A percentile compares a stretch with the other conserved stretches of the same genome.
These are phyloP conservation scores for cattle (Bos taurus) DNA, from an alignment of 2,113 vertebrate genomes.

Conservation along the genomic window DNA sequence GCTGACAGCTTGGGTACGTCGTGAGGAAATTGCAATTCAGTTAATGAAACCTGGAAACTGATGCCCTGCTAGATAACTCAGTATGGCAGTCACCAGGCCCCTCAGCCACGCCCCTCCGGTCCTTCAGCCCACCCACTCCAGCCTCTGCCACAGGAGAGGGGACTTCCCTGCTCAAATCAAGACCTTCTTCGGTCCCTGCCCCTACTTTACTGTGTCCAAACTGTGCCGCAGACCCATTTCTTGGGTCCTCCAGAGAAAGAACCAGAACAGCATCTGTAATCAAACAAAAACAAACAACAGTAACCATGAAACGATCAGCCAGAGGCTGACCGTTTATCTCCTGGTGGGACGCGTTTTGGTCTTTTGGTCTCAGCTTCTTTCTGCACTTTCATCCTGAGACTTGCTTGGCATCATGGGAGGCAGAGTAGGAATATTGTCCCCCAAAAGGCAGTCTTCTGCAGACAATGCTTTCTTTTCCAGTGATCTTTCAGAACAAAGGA, in stretches of 20 bases:
- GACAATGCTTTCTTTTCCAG: constrained; percentile 90
- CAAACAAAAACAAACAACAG: neutral
- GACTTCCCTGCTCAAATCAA: neutral
- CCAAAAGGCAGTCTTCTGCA: constrained; percentile 72
- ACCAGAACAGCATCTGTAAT: neutral
- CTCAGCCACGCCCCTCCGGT: rapidly evolving
- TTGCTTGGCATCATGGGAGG: neutral
- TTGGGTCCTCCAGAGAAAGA: neutral
- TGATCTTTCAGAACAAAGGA: constrained; percentile 90
- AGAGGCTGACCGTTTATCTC: neutral
- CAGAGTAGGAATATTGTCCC: neutral
- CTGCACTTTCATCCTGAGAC: neutral
- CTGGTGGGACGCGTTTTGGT: neutral
- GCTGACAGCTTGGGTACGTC: neutral
- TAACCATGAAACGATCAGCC: neutral
- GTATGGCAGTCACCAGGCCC: neutral
- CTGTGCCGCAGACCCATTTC: neutral
- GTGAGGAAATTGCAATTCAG: neutral
- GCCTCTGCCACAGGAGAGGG: neutral
- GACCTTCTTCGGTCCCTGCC: neutral
- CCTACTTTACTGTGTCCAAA: neutral
- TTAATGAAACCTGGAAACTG: neutral
- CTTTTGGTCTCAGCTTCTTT: neutral
- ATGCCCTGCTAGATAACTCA: neutral
- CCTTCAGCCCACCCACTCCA: neutral